phyloP scores from a whole-genome alignment of 2,113 vertebrate species.

The Coptodon rendalli region DNA sequence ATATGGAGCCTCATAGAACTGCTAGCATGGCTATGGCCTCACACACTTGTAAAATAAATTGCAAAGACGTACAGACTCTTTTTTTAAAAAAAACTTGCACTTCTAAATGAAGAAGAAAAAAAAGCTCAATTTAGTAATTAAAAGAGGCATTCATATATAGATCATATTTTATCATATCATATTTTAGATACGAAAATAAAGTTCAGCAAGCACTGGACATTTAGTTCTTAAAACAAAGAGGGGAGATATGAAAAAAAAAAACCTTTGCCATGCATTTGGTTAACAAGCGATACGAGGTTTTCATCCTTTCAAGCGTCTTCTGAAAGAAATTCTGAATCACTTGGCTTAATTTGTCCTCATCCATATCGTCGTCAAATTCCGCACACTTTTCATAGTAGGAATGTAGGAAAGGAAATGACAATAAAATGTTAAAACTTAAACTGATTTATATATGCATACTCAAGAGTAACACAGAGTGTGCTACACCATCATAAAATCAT shows the following conservation, averaged over 20 bases:
- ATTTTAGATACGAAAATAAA: neutral
- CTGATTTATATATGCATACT: fast-evolving
- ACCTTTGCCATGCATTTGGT: neutral
- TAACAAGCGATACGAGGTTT: neutral
- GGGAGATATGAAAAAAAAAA: neutral
- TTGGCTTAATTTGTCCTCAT: neutral
- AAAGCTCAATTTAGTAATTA: neutral
- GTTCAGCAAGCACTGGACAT: neutral
- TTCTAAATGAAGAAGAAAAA: neutral
- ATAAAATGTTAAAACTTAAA: neutral
- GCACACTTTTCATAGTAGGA: neutral
- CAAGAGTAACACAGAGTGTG: no score
- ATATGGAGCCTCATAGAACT: neutral
- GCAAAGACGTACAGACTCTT: neutral
- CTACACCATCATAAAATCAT: no score
- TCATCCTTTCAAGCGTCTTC: neutral
- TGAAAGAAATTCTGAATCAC: neutral
- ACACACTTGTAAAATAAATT: neutral
- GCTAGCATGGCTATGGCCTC: neutral
- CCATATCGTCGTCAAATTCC: neutral
- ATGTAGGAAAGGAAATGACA: neutral
- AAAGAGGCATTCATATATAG: neutral
- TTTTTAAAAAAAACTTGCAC: no score
- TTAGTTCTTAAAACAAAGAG: neutral
- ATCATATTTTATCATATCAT: no score